A percentile compares a stretch with the other conserved stretches of the same genome.
phyloP scores from a whole-genome alignment of 2,888 invertebrate genomes.

The Trisateles emortualis region DNA sequence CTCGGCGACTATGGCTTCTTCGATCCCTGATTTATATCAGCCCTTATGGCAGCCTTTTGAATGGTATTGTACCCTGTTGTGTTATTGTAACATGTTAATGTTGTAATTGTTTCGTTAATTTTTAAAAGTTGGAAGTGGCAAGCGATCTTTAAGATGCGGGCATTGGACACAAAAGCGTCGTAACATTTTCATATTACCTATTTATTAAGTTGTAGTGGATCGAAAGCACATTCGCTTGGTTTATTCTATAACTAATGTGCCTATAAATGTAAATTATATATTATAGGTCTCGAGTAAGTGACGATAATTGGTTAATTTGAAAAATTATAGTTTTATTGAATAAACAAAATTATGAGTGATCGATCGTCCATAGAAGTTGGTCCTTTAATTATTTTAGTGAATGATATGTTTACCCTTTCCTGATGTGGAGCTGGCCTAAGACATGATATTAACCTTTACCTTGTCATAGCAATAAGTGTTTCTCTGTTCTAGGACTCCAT shows the following conservation, averaged over 20 bases:
- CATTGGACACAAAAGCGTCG: slow-evolving; percentile 76
- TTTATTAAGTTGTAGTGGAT: slow-evolving; percentile 81
- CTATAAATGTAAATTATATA: slow-evolving; percentile 85
- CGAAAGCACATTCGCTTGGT: slow-evolving; percentile 82
- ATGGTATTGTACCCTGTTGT: slow-evolving; percentile 67
- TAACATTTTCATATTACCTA: slow-evolving; percentile 70
- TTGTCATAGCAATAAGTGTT: slow-evolving; percentile 69
- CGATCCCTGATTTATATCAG: slow-evolving; percentile 74
- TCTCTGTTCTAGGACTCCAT: slow-evolving; percentile 68
- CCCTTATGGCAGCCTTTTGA: slow-evolving; percentile 68
- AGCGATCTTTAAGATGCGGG: slow-evolving; percentile 79
- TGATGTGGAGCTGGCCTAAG: slow-evolving; percentile 76
- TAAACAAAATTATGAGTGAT: slow-evolving; percentile 60
- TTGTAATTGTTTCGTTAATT: slow-evolving; percentile 74
- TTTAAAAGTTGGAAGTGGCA: slow-evolving; percentile 69
- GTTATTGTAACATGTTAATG: slow-evolving; percentile 72
- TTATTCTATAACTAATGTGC: slow-evolving; percentile 85
- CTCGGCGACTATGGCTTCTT: slow-evolving; percentile 76
- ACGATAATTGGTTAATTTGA: slow-evolving; percentile 76
- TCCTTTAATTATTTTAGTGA: slow-evolving; percentile 57
- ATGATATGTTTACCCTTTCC: slow-evolving; percentile 58
- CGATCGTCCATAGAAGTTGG: slow-evolving; percentile 58
- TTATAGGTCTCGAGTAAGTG: slow-evolving; percentile 82
- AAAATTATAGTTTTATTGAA: slow-evolving; percentile 70
- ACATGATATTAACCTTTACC: slow-evolving; percentile 67